A percentile compares a stretch with the other conserved stretches of the same genome.
Evolutionary conservation across 1,140 invertebrate genomes (phyloP).

Genomic region (Zaprionus camerounensis): DNA sequence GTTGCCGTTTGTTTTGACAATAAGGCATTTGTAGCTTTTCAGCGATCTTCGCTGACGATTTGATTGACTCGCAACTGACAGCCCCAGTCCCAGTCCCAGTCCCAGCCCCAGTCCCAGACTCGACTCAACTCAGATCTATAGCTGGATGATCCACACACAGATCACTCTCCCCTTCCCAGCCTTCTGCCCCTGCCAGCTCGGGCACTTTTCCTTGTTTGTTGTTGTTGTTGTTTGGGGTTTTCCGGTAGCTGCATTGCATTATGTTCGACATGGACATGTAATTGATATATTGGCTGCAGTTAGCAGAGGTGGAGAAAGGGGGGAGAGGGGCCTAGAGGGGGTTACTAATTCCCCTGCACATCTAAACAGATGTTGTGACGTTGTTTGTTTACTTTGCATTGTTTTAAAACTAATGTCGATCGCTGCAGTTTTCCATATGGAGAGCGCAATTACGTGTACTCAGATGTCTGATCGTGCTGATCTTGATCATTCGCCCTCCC

Average conservation of each 20-base stretch:
- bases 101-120: constrained; percentile 14
- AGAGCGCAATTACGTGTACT: constrained; percentile 20
- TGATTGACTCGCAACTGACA: constrained; percentile 76
- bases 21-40: constrained; percentile 83
- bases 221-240: constrained; percentile 55
- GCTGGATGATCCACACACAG: background rate
- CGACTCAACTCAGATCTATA: background rate
- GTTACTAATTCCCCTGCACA: constrained; percentile 13
- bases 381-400: constrained; percentile 72
- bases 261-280: constrained; percentile 69
- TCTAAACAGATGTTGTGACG: constrained; percentile 68
- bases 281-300: constrained; percentile 75
- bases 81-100: constrained; percentile 31
- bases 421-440: constrained; percentile 57
- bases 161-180: background rate
- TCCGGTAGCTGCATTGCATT: constrained; percentile 69
- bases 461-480: background rate
- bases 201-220: constrained; percentile 45
- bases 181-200: background rate
- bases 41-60: constrained; percentile 58
- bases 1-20: constrained; percentile 80
- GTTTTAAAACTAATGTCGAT: constrained; percentile 76
- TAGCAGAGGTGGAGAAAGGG: background rate
- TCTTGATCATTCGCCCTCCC: background rate
- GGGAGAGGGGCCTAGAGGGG: background rate